Base-by-base conservation (phyloP, 2,888 invertebrate species). In the Bedellia somnulentella region DNA sequence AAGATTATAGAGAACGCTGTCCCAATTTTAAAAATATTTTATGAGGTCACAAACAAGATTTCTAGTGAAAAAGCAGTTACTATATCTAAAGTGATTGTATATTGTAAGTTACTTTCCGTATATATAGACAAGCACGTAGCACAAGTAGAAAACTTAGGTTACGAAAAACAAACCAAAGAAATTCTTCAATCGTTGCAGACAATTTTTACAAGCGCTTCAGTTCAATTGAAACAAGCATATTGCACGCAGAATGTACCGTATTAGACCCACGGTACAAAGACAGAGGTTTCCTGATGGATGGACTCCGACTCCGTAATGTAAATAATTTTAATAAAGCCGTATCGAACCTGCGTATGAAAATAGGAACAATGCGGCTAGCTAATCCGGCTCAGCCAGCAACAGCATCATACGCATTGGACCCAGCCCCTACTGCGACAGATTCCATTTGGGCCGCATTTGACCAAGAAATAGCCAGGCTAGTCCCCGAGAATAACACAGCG, bases 21-120 rank as follows among this genome's bases (percentile, higher is more conserved):
- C 4, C 29, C 31, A 5, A 5, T 43, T 15, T 32, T 41, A 26
- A 34, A 34, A 31, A 26, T 24, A 4, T 44, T 43, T 29, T 40
- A 39, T 15, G 37, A 43, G 1, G 33, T 45, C 1, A 45, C 42
- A 4, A 27, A 16, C 1, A 41, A 46, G 34, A 27, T 29, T 3
- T 15, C 15, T 8, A 15, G 23, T 11, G 5, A 23, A 11, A 23
- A 23, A 23, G 11, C n/a, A 23, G 23, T 23, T 4, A 23, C n/a
- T 23, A 9, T 23, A 9, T 23, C 23, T 4, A 23, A 23, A 23
- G 23, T 23, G 5, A 23, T 23, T 11, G 23, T 23, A 4, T 23
- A 23, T 23, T 23, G 23, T 23, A 4, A 9, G n/a, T 9, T 23
- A n/a, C 23, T 23, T 23, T 23, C 23, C n/a, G n/a, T 9, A n/a